phyloP scores from a whole-genome alignment of 2,113 vertebrate species.

The Pungitius pungitius region DNA sequence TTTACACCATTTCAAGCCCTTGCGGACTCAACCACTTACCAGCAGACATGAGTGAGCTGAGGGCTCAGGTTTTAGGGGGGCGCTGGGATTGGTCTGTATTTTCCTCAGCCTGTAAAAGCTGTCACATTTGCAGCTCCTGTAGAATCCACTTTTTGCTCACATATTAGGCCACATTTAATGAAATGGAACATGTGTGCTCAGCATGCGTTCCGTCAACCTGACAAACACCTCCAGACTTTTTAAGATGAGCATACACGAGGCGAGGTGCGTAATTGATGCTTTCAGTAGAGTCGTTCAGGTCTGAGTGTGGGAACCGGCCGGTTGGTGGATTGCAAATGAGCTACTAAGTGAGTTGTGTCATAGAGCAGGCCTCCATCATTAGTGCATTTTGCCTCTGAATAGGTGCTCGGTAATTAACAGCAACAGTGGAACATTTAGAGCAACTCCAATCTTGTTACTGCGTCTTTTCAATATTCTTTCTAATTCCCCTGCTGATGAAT shows the following conservation, averaged over 20 bases:
- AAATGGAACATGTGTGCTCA: background rate
- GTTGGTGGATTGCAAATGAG: constrained; percentile 30
- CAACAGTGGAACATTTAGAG: constrained; percentile 26
- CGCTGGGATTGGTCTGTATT: too few relatives aligned
- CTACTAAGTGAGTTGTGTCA: constrained; percentile 25
- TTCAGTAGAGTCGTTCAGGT: background rate
- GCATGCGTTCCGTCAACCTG: background rate
- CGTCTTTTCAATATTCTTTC: constrained; percentile 47
- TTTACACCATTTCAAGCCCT: too few relatives aligned
- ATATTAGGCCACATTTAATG: background rate
- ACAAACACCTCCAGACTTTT: background rate
- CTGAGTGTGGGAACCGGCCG: background rate
- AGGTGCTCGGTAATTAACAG: constrained; percentile 41
- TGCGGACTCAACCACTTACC: too few relatives aligned
- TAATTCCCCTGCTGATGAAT: constrained; percentile 45
- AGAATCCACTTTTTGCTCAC: background rate
- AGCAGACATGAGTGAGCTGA: too few relatives aligned
- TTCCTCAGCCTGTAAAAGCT: background rate
- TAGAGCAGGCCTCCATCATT: constrained; percentile 8
- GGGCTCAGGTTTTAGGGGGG: too few relatives aligned
- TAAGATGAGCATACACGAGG: background rate
- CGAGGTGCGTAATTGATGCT: background rate
- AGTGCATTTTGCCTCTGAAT: constrained; percentile 27
- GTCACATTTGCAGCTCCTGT: background rate
- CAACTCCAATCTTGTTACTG: constrained; percentile 48